These are phyloP conservation scores for Pseudobourletiella spinata DNA, from an alignment of 1,140 invertebrate genomes.

Conservation along the genomic window DNA sequence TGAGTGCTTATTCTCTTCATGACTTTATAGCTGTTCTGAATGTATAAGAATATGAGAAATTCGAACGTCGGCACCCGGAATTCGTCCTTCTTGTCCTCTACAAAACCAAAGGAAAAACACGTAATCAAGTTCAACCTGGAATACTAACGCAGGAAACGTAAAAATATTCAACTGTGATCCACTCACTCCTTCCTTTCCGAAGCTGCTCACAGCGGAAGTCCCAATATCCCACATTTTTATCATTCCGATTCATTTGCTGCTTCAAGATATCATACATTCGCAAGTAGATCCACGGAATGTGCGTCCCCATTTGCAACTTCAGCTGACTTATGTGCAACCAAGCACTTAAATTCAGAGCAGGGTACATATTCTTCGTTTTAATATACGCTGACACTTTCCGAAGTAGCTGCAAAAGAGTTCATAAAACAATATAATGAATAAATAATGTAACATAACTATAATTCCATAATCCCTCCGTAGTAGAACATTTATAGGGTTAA, in stretches of 20 bases:
- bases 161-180: not conserved
- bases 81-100: not conserved
- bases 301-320: not conserved
- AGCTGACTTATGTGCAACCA: slow-evolving; percentile 2
- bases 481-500: no score
- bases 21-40: not conserved
- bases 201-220: not conserved
- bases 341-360: slow-evolving; percentile 1
- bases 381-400: not conserved
- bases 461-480: no score
- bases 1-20: not conserved
- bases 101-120: not conserved
- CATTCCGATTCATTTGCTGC: not conserved
- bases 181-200: not conserved
- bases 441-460: not conserved
- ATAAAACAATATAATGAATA: not conserved
- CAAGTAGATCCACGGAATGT: not conserved
- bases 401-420: not conserved
- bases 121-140: no score
- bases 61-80: not conserved
- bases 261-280: not conserved
- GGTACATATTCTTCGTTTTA: not conserved
- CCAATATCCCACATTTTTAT: not conserved
- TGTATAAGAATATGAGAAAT: not conserved
- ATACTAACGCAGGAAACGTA: no score